These are phyloP conservation scores for Bacillus rossius DNA, from an alignment of 1,140 invertebrate species.

Conservation along the genomic window DNA sequence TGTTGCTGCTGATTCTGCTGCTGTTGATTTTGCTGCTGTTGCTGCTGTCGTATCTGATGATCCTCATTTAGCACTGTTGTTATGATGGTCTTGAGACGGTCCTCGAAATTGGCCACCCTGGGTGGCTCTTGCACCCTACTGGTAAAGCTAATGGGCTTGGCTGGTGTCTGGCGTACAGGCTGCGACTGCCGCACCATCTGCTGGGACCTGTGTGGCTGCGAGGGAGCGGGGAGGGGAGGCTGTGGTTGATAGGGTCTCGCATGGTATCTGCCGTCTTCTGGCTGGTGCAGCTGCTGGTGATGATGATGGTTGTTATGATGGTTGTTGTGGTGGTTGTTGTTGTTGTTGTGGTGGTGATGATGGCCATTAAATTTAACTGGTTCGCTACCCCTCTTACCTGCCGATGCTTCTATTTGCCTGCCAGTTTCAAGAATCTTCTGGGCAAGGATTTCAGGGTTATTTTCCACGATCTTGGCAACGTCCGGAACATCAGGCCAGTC, in stretches of 20 bases:
- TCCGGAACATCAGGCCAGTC: conserved; percentile 89
- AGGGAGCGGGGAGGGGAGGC: neutral
- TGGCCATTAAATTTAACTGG: conserved; percentile 28
- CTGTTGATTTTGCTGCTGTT: conserved; percentile 32
- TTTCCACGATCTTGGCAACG: conserved; percentile 84
- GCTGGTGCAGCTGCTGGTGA: neutral
- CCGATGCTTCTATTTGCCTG: conserved; percentile 74
- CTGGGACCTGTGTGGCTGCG: neutral
- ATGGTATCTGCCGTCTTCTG: conserved; percentile 5
- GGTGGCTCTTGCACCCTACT: conserved; percentile 63
- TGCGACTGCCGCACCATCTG: neutral
- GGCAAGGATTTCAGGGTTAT: conserved; percentile 82
- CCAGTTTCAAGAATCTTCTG: conserved; percentile 87
- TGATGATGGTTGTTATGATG: conserved; percentile 13
- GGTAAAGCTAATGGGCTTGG: conserved; percentile 10
- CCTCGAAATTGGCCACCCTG: conserved; percentile 82
- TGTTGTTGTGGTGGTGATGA: neutral
- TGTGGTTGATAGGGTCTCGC: neutral
- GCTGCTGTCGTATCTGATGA: conserved; percentile 51
- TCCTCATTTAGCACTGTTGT: conserved; percentile 86
- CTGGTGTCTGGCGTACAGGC: neutral
- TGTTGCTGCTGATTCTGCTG: conserved; percentile 31
- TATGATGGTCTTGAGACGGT: conserved; percentile 87
- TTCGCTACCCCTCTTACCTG: conserved; percentile 45
- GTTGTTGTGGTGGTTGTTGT: neutral